phyloP scores from a whole-genome alignment of 2,888 invertebrate genomes.

The Mongoloraphidia duomilia region DNA sequence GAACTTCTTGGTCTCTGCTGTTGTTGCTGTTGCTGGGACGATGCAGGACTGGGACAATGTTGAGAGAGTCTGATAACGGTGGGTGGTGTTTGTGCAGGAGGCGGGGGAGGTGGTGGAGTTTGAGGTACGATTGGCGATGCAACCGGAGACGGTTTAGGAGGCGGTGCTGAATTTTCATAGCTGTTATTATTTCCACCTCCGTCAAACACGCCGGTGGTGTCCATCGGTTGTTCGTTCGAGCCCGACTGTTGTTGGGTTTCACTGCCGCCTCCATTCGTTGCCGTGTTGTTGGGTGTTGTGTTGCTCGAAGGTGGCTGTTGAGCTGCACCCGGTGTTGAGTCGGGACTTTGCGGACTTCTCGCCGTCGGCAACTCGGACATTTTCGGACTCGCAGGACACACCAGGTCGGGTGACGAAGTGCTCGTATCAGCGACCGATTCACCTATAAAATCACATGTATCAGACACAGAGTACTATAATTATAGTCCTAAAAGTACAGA shows the following conservation, averaged over 20 bases:
- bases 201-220: constrained; percentile 39
- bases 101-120: neutral
- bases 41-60: neutral
- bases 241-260: constrained; percentile 13
- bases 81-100: constrained; percentile 1
- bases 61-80: constrained; percentile 4
- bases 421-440: constrained; percentile 89
- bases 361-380: constrained; percentile 30
- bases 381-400: constrained; percentile 71
- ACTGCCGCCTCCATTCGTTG: constrained; percentile 32
- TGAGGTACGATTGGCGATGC: neutral
- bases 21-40: neutral
- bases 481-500: too few species aligned
- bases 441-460: constrained; percentile 51
- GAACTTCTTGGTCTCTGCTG: neutral
- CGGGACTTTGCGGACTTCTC: constrained; percentile 38
- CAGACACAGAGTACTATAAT: too few species aligned
- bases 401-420: constrained; percentile 79
- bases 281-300: constrained; percentile 21
- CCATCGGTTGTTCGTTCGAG: constrained; percentile 31
- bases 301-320: constrained; percentile 11
- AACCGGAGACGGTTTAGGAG: neutral
- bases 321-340: constrained; percentile 36
- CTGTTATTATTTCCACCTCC: constrained; percentile 24
- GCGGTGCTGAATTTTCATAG: neutral